Evolutionary conservation across 1,140 invertebrate genomes (phyloP), one percentile per base, ranked within the genome.

Genomic region (Tetragnatha versicolor): DNA sequence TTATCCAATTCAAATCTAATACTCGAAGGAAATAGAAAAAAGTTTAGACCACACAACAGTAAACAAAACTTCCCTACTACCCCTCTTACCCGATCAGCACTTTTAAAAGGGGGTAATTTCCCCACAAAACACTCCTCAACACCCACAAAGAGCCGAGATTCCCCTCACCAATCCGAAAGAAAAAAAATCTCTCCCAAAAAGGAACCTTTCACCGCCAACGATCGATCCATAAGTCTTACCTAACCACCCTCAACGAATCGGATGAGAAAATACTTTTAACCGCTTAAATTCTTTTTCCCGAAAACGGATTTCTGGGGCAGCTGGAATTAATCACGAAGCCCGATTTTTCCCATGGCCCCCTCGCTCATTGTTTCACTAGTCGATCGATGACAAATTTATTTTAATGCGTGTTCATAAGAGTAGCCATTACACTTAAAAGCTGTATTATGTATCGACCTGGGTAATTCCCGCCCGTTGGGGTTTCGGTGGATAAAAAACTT

Each of bases 301-400:
- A n/a, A n/a, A 65, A 47, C 14, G 42, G 47, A 68, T 68, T 68
- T 68, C 37, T 45, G 68, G 31, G 9, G 39, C 42, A 63, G 39
- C 29, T 75, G 53, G 63, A 75, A 75, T 75, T 75, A 75, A 75
- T 75, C 72, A 75, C 72, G 72, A 55, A 63, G 72, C 47, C 63
- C 42, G 37, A 68, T 68, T 68, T 68, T 68, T 68, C 63, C 63
- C 63, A 68, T 49, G 63, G 10, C 55, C 55, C n/a, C n/a, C n/a
- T 55, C 27, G 20, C 35, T 68, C 37, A 20, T 53, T 22, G 45
- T 70, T 70, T 39, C 37, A 25, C 31, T 17, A 9, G 10, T 7
- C 27, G 27, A 75, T 75, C 45, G 72, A 63, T 75, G 47, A 22
- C 39, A 37, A 63, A 75, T 75, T 63, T 75, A 75, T 75, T 75